These are phyloP conservation scores for Gallinago solitaria DNA, from an alignment of 2,797 vertebrate genomes.

Conservation along the genomic window DNA sequence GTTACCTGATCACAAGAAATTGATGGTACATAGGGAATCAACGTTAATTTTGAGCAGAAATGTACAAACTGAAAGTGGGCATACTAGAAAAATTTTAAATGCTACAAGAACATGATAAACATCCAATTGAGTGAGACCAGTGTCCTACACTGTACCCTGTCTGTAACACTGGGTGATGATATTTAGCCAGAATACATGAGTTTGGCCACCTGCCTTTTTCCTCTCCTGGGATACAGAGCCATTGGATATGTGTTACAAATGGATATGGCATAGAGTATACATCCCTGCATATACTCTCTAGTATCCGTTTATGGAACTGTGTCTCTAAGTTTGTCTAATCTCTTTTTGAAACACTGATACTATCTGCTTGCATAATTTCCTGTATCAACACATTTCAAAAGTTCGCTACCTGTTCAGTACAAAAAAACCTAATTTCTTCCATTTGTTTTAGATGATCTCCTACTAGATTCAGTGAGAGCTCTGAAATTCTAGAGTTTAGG, in stretches of 20 bases:
- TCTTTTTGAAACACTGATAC: background rate
- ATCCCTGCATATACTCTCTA: background rate
- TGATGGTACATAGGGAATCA: background rate
- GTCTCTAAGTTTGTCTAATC: background rate
- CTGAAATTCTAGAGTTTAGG: background rate
- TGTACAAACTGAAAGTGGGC: background rate
- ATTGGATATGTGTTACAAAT: accelerated
- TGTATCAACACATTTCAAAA: background rate
- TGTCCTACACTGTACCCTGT: background rate
- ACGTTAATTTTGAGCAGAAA: background rate
- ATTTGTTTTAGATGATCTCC: background rate
- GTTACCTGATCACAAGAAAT: background rate
- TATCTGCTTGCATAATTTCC: background rate
- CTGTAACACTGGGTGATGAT: background rate
- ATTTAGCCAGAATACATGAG: background rate
- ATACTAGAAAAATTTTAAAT: background rate
- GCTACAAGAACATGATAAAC: background rate
- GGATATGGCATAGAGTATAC: background rate
- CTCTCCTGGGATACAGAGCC: background rate
- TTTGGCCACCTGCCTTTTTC: background rate
- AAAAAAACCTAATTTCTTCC: background rate
- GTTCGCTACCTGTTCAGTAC: background rate
- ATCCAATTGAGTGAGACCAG: background rate
- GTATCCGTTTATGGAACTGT: background rate
- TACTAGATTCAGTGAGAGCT: background rate